phyloP scores from a whole-genome alignment of 2,113 vertebrate species.

The Megaptera novaeangliae region DNA sequence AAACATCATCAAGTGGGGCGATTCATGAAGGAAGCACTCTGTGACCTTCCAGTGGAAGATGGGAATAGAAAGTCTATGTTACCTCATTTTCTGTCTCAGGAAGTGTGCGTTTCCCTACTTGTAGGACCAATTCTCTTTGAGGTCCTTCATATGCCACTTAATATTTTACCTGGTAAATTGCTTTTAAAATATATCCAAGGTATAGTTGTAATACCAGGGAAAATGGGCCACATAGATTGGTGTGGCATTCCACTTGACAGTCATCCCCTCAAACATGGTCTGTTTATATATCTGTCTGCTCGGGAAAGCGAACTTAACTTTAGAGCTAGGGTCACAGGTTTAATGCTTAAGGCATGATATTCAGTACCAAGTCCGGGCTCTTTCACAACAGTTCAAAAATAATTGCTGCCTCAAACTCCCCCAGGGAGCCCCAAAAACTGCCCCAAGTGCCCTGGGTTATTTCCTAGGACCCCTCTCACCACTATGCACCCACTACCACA shows the following conservation, averaged over 20 bases:
- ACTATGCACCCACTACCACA: neutral
- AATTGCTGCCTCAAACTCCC: neutral
- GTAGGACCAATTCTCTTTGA: neutral
- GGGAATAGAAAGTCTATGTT: neutral
- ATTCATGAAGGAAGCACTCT: constrained; percentile 4
- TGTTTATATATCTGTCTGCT: neutral
- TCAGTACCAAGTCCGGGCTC: neutral
- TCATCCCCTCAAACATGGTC: neutral
- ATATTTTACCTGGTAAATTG: constrained; percentile 25
- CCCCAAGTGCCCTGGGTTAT: neutral
- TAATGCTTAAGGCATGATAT: neutral
- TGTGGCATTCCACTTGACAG: neutral
- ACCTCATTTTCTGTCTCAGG: neutral
- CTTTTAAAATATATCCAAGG: neutral
- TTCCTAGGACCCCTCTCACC: neutral
- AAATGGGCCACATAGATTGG: neutral
- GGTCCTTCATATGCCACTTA: constrained; percentile 29
- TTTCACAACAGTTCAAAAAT: neutral
- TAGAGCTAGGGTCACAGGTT: neutral
- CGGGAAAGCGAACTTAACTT: neutral
- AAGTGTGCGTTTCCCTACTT: neutral
- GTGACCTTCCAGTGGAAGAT: neutral
- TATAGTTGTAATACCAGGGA: neutral
- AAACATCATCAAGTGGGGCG: neutral
- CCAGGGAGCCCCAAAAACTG: no score